Percentiles rank a stretch among this genome's conserved stretches.
Conservation (phyloP, 1,140 invertebrate species). For the Laupala kohalensis region DNA sequence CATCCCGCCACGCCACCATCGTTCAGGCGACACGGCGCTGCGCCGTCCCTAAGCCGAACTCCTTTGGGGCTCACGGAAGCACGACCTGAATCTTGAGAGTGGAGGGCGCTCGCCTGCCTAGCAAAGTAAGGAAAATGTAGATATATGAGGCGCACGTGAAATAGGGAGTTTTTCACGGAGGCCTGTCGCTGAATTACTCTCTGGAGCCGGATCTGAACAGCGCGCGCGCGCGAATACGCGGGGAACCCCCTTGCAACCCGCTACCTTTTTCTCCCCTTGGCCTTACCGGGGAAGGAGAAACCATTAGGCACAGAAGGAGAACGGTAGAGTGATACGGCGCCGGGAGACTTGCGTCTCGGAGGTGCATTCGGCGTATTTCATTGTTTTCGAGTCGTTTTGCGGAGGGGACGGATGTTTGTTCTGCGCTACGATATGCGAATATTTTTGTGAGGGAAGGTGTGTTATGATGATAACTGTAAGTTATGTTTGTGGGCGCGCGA, state of each 20-base stretch:
- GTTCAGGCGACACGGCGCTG: too few relatives aligned
- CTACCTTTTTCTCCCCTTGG: neutral
- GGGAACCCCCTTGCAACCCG: too few relatives aligned
- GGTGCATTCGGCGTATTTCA: neutral
- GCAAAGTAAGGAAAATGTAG: neutral
- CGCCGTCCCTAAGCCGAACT: neutral
- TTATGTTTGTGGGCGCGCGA: too few relatives aligned
- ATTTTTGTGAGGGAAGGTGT: too few relatives aligned
- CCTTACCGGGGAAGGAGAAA: neutral
- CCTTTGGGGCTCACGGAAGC: neutral
- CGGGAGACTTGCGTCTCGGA: neutral
- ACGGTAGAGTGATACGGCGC: too few relatives aligned
- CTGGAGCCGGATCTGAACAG: neutral
- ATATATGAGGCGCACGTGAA: neutral
- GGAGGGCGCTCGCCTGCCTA: neutral
- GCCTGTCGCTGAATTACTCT: neutral
- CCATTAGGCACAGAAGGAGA: neutral
- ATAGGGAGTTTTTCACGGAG: neutral
- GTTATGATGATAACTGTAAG: too few relatives aligned
- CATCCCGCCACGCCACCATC: neutral
- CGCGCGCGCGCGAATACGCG: too few relatives aligned
- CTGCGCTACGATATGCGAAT: too few relatives aligned
- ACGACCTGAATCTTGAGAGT: neutral
- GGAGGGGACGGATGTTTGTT: too few relatives aligned
- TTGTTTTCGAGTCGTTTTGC: neutral